Evolutionary conservation across 2,113 vertebrate species (phyloP).

Genomic region (Myotis davidii): DNA sequence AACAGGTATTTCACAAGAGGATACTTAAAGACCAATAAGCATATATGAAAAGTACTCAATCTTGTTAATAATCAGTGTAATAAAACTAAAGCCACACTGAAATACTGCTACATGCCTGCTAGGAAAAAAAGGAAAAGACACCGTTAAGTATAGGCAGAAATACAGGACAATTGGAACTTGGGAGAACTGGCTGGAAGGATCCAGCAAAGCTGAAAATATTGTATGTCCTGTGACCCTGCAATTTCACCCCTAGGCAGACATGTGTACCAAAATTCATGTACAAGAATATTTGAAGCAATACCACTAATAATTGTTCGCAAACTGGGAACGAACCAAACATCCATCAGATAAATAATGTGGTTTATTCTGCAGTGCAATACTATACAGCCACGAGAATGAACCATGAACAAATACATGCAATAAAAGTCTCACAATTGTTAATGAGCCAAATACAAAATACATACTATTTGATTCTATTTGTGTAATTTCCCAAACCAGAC

Average conservation of each 20-base stretch:
- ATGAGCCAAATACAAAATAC: background rate
- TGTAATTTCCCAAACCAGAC: background rate
- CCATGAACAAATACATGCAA: conserved; percentile 22
- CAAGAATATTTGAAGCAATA: background rate
- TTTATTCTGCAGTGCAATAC: conserved; percentile 62
- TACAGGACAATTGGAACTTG: background rate
- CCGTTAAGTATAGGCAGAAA: background rate
- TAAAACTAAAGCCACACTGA: background rate
- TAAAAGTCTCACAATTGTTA: conserved; percentile 20
- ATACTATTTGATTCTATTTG: background rate
- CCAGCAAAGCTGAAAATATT: background rate
- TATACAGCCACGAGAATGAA: conserved; percentile 14
- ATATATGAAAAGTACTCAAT: background rate
- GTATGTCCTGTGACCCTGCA: background rate
- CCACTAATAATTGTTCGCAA: background rate
- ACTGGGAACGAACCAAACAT: conserved; percentile 50
- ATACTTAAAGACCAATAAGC: background rate
- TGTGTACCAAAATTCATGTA: background rate
- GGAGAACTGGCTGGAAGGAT: background rate
- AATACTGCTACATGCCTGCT: background rate
- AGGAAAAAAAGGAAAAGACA: background rate
- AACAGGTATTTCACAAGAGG: conserved; percentile 18
- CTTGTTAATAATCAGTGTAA: background rate
- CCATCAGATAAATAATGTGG: background rate
- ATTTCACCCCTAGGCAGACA: background rate